A percentile compares a stretch with the other conserved stretches of the same genome.
Evolutionary conservation across 2,797 vertebrate species (phyloP).

Genomic region (Emydoidea blandingii): DNA sequence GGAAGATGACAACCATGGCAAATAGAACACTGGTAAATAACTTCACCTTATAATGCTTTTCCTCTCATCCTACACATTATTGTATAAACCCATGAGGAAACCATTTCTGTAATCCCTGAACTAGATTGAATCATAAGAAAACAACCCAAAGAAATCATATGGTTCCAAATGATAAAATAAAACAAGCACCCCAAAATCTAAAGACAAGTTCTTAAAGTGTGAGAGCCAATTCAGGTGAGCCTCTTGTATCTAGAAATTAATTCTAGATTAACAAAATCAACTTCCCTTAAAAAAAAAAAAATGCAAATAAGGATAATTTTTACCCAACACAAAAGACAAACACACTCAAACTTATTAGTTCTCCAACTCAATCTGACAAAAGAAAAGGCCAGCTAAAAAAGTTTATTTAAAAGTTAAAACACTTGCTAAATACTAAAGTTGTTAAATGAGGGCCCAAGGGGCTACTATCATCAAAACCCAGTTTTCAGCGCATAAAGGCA

Average conservation of each 20-base stretch:
- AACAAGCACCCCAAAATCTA: neutral
- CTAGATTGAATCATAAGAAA: neutral
- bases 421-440: neutral
- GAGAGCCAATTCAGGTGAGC: neutral
- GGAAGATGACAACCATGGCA: neutral
- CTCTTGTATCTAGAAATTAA: neutral
- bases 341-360: neutral
- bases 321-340: neutral
- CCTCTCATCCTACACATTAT: neutral
- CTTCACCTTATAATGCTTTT: neutral
- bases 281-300: neutral
- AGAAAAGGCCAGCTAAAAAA: no score
- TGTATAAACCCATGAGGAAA: neutral
- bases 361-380: neutral
- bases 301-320: neutral
- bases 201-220: neutral
- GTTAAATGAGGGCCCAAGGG: no score
- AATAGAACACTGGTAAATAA: neutral
- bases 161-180: neutral
- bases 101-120: neutral
- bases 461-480: no score
- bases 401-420: neutral
- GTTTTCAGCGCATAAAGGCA: no score
- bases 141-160: neutral
- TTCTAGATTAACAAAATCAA: neutral